Evolutionary conservation across 35 echinoderm and acorn worm genomes (phyloP), one percentile per base, ranked within the genome.

Genomic region (Heliocidaris erythrogramma): DNA sequence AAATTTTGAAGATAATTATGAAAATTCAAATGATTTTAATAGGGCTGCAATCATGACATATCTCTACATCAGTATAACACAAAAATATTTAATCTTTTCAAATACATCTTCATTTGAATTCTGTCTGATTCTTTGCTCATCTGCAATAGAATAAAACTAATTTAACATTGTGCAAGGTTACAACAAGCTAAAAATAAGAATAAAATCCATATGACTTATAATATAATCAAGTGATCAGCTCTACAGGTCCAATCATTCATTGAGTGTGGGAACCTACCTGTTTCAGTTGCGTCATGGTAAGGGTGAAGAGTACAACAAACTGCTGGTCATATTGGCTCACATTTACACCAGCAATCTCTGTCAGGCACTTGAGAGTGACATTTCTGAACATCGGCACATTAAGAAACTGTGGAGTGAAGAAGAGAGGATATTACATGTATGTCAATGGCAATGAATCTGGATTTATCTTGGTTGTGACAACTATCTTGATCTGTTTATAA

Each of bases 371-470:
- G 85, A 99, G 92, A 17, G 98, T 99, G 13, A 96, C 96, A 96
- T 99, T 99, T 90, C 98, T 93, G 94, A 99, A 99, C 97, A 99
- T 95, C 7, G 98, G 98, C n/a, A 99, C 98, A 95, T 99, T 99
- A 85, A 99, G 91, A 78, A 99, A 99, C 98, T 99, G 93, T 50
- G 90, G 29, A 12, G 27, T 29, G 84, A 21, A 47, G n/a, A 11
- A 31, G 14, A 88, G 31, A 78, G 65, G 27, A 78, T n/a, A 5
- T 42, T 42, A 78, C 14, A 78, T 21, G 60, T 60, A 60, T 17
- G 21, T 18, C 60, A 69, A 69, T 69, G 16, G 5, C 60, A 42
- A 1, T 42, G 3, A 42, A 42, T 52, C 7, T 52, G 12, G 52
- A 56, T 56, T 56, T 56, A 2, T 56, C 10, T 13, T 56, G 52